phyloP scores from a whole-genome alignment of 2,888 invertebrate species.

The Ptilodon capucinus region DNA sequence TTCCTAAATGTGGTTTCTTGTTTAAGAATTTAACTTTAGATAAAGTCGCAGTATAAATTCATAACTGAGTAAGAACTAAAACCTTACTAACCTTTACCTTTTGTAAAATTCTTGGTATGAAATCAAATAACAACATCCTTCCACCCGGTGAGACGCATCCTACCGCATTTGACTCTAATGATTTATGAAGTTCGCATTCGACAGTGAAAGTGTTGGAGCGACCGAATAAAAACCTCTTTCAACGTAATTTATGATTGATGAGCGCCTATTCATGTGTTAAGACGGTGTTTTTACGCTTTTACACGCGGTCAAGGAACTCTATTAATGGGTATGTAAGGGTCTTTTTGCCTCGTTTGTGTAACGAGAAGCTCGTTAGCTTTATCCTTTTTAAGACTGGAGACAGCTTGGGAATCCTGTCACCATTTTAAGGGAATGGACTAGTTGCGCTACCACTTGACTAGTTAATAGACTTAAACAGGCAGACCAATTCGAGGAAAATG shows the following conservation, averaged over 20 bases:
- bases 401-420: too few relatives aligned
- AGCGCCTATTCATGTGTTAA: conserved; percentile 54
- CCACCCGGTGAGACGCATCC: background rate
- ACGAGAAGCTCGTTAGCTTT: background rate
- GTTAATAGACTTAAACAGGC: background rate
- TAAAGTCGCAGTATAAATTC: too few relatives aligned
- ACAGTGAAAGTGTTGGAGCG: background rate
- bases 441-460: background rate
- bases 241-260: conserved; percentile 65
- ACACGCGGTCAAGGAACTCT: conserved; percentile 42
- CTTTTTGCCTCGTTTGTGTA: background rate
- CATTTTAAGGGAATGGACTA: too few relatives aligned
- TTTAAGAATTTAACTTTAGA: too few relatives aligned
- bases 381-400: background rate
- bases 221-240: conserved; percentile 34
- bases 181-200: background rate
- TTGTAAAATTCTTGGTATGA: background rate
- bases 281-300: conserved; percentile 42
- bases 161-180: background rate
- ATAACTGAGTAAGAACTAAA: too few relatives aligned
- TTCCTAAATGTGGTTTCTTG: too few relatives aligned
- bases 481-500: too few relatives aligned
- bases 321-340: conserved; percentile 10
- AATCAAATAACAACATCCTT: background rate
- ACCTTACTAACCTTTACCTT: background rate